Evolutionary conservation across 2,888 invertebrate genomes (phyloP).

Genomic region (Cremastobaeus sp.): DNA sequence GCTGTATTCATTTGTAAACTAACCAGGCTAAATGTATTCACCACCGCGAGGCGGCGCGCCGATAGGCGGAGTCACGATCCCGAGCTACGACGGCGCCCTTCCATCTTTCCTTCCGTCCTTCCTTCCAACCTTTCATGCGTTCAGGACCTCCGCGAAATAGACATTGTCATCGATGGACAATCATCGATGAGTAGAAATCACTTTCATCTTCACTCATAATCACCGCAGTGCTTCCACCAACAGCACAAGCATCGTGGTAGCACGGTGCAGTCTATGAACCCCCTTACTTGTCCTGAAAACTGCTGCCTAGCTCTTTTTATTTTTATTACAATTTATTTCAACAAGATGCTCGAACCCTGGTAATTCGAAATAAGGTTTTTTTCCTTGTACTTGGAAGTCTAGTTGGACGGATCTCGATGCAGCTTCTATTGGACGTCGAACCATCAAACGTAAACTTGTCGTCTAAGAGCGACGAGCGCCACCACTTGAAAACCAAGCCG

Average conservation of each 20-base stretch:
- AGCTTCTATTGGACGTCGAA: constrained; percentile 44
- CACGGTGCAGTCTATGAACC: too few relatives aligned
- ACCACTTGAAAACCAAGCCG: constrained; percentile 63
- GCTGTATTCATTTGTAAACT: constrained; percentile 86
- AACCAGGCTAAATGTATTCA: constrained; percentile 79
- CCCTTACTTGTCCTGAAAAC: too few relatives aligned
- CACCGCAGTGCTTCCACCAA: not conserved
- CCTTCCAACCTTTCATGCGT: constrained; percentile 63
- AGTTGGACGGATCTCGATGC: constrained; percentile 12
- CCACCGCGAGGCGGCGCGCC: constrained; percentile 77
- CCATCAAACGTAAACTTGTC: constrained; percentile 46
- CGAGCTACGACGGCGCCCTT: constrained; percentile 75
- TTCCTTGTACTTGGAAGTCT: not conserved
- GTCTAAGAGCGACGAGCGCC: constrained; percentile 49
- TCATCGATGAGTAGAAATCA: constrained; percentile 8
- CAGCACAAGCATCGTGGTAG: not conserved
- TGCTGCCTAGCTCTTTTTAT: too few relatives aligned
- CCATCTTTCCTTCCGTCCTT: constrained; percentile 67
- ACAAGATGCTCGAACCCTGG: not conserved
- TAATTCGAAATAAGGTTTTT: constrained; percentile 1
- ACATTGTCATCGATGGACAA: constrained; percentile 43
- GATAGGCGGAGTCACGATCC: constrained; percentile 77
- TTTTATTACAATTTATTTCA: not conserved
- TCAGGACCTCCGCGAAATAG: constrained; percentile 39
- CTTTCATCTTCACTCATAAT: too few relatives aligned